Percentiles rank a stretch among this genome's conserved stretches.
Evolutionary conservation across 2,888 invertebrate species (phyloP).

Genomic region (Chymomyza fuscimana): DNA sequence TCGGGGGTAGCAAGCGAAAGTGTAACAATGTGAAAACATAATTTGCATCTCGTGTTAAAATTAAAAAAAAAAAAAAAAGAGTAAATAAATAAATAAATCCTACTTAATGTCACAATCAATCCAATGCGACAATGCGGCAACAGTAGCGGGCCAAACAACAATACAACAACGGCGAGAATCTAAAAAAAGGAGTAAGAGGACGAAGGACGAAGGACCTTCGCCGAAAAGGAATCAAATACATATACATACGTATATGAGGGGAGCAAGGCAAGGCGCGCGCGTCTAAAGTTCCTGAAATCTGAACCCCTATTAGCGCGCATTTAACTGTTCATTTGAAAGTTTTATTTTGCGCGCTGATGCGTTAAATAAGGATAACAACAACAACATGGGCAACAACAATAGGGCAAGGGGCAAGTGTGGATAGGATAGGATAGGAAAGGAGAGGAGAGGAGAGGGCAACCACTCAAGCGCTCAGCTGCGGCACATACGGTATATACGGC

Average conservation of each 20-base stretch:
- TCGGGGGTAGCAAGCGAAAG: slow-evolving; percentile 24
- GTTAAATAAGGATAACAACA: slow-evolving; percentile 76
- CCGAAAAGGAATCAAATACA: slow-evolving; percentile 30
- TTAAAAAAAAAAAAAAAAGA: slow-evolving; percentile 49
- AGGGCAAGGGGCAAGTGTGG: slow-evolving; percentile 18
- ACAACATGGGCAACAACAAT: slow-evolving; percentile 29
- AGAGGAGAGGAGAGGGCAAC: slow-evolving; percentile 32
- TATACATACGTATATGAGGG: neutral
- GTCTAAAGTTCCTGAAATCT: slow-evolving; percentile 69
- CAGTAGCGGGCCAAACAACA: neutral
- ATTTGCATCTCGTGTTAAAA: slow-evolving; percentile 72
- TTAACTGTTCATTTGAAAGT: slow-evolving; percentile 79
- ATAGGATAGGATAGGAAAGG: slow-evolving; percentile 9
- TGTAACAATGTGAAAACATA: slow-evolving; percentile 57
- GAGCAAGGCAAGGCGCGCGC: neutral
- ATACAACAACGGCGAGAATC: neutral
- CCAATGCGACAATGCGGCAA: slow-evolving; percentile 53
- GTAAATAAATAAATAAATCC: slow-evolving; percentile 78
- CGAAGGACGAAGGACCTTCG: neutral
- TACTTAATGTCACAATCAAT: slow-evolving; percentile 79
- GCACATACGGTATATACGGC: slow-evolving; percentile 1
- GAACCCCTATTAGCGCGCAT: slow-evolving; percentile 79
- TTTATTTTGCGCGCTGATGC: slow-evolving; percentile 76
- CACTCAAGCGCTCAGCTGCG: slow-evolving; percentile 38
- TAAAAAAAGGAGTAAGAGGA: slow-evolving; percentile 38